phyloP scores from a whole-genome alignment of 2,888 invertebrate species.

The Harpalus rufipes region DNA sequence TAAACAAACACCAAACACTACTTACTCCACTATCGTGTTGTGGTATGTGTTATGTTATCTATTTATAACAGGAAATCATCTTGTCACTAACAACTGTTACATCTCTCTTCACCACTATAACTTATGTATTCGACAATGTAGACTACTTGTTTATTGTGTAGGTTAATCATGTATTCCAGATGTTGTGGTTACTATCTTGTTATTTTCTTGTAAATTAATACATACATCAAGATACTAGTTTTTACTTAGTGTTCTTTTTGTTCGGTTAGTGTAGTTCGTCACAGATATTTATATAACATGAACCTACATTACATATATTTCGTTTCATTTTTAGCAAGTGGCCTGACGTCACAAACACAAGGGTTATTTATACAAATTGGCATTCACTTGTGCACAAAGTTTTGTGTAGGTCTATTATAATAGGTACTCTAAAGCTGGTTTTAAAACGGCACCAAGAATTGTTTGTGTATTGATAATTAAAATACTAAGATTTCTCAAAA shows the following conservation, averaged over 20 bases:
- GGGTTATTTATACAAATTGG: too few relatives aligned
- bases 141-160: conserved; percentile 12
- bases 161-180: conserved; percentile 12
- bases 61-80: conserved; percentile 47
- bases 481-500: too few relatives aligned
- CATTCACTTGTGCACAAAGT: too few relatives aligned
- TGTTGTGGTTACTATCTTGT: conserved; percentile 17
- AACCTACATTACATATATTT: too few relatives aligned
- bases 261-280: background rate
- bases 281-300: background rate
- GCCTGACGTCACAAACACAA: too few relatives aligned
- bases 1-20: too few relatives aligned
- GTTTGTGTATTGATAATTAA: too few relatives aligned
- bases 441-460: too few relatives aligned
- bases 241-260: background rate
- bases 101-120: conserved; percentile 2
- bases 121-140: conserved; percentile 40
- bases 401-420: too few relatives aligned
- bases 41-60: conserved; percentile 8
- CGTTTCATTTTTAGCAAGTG: too few relatives aligned
- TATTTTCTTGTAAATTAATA: conserved; percentile 26
- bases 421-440: too few relatives aligned
- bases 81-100: conserved; percentile 44
- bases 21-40: background rate
- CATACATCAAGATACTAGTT: background rate